Percentiles rank a stretch among this genome's conserved stretches.
Conservation (phyloP, 2,113 vertebrate species). For the Eulacestoma nigropectus region DNA sequence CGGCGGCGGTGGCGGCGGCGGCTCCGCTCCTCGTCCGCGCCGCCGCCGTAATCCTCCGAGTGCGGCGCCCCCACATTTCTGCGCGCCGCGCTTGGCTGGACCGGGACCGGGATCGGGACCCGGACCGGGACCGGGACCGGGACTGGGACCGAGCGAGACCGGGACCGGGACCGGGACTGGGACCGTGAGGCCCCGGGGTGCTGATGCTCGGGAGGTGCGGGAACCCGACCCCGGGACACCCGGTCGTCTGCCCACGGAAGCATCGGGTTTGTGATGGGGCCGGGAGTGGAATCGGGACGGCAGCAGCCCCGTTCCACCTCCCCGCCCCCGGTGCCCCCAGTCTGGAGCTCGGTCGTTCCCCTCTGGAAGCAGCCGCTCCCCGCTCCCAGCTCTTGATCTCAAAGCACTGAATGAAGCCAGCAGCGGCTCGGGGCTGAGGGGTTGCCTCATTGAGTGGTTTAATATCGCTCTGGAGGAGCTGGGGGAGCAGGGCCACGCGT, state of each 20-base stretch:
- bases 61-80: not conserved
- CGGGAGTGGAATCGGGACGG: not conserved
- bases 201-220: not conserved
- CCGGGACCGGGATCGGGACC: not conserved
- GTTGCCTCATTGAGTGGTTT: not conserved
- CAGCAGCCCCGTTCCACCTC: too few relatives aligned
- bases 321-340: not conserved
- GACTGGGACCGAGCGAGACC: too few relatives aligned
- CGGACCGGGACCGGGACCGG: not conserved
- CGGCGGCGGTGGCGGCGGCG: too few relatives aligned
- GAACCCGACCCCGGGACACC: not conserved
- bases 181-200: not conserved
- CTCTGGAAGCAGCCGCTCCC: not conserved
- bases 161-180: not conserved
- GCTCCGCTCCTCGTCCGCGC: not conserved
- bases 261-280: too few relatives aligned
- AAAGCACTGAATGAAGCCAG: not conserved
- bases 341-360: not conserved
- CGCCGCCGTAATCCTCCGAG: constrained; percentile 49
- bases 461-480: not conserved
- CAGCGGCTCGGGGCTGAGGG: not conserved
- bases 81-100: not conserved
- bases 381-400: not conserved
- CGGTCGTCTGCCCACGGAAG: not conserved
- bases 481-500: not conserved